Evolutionary conservation across 2,888 invertebrate genomes (phyloP).

Genomic region (Drosophila siamana): DNA sequence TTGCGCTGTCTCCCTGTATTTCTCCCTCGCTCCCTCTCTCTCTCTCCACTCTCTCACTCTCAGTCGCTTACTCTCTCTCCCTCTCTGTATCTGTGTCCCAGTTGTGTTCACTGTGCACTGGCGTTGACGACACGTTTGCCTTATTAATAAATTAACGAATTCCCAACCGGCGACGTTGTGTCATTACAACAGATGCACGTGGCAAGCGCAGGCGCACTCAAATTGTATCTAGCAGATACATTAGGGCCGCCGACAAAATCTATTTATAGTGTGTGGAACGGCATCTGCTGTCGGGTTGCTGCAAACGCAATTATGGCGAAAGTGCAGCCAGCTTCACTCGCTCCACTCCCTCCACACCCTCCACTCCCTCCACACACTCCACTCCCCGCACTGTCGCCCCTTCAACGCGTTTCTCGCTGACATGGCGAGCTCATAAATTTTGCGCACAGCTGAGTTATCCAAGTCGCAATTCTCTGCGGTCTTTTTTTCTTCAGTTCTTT

Average conservation of each 20-base stretch:
- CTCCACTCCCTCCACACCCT: not conserved
- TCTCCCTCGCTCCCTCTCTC: not conserved
- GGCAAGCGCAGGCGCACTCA: slow-evolving; percentile 8
- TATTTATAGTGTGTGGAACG: slow-evolving; percentile 61
- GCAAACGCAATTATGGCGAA: slow-evolving; percentile 24
- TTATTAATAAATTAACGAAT: slow-evolving; percentile 69
- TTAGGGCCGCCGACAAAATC: slow-evolving; percentile 44
- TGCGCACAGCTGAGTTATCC: slow-evolving; percentile 44
- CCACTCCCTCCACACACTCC: slow-evolving; percentile 1
- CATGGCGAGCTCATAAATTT: slow-evolving; percentile 45
- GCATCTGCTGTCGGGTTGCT: slow-evolving; percentile 5
- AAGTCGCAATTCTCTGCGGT: not conserved
- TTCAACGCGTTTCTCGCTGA: not conserved
- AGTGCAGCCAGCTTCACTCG: slow-evolving; percentile 19
- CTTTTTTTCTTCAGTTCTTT: not conserved
- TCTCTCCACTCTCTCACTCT: not conserved
- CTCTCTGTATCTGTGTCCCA: slow-evolving; percentile 23
- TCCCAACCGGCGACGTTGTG: slow-evolving; percentile 8
- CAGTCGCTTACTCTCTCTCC: no score
- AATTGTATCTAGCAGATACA: slow-evolving; percentile 52
- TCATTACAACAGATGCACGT: slow-evolving; percentile 17
- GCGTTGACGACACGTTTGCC: slow-evolving; percentile 68
- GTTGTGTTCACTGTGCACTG: slow-evolving; percentile 3
- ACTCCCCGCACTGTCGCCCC: no score
- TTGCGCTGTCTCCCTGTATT: not conserved